Evolutionary conservation across 2,888 invertebrate species (phyloP).

Genomic region (Acrocera orbiculus): DNA sequence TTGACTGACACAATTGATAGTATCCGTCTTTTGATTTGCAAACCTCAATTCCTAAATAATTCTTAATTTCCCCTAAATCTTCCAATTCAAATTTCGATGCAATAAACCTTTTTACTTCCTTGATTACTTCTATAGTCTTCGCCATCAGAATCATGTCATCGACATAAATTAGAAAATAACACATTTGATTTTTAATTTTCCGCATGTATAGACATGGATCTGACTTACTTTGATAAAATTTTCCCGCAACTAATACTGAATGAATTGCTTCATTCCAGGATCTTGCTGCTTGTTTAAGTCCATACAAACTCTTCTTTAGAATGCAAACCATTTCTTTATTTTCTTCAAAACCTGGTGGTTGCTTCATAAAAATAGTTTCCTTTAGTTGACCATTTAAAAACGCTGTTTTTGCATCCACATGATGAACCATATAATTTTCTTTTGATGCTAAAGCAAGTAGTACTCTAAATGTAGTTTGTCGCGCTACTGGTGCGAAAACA

Average conservation of each 20-base stretch:
- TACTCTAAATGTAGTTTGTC: conserved; percentile 9
- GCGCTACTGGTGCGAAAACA: conserved; percentile 9
- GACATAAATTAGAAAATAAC: conserved; percentile 9
- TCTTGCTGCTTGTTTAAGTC: conserved; percentile 12
- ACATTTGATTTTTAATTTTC: conserved; percentile 3
- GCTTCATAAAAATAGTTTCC: conserved; percentile 10
- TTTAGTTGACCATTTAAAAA: conserved; percentile 10
- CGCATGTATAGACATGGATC: conserved; percentile 10
- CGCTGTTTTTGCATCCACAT: conserved; percentile 10
- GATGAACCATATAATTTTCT: conserved; percentile 5
- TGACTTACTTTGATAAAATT: conserved; percentile 6
- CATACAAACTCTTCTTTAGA: conserved; percentile 11
- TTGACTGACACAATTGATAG: conserved; percentile 8
- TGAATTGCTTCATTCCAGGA: conserved; percentile 10
- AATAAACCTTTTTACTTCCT: too few relatives aligned
- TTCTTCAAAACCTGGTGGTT: conserved; percentile 10
- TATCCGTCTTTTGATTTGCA: conserved; percentile 5
- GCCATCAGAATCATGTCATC: conserved; percentile 10
- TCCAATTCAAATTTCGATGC: conserved; percentile 6
- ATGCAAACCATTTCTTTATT: conserved; percentile 7
- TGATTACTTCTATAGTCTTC: too few relatives aligned
- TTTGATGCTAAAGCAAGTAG: conserved; percentile 5
- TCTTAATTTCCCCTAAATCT: conserved; percentile 6
- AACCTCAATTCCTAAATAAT: conserved; percentile 9
- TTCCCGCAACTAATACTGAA: conserved; percentile 1